Base-by-base conservation (phyloP, 2,888 invertebrate genomes). In the Microdon myrmicae region DNA sequence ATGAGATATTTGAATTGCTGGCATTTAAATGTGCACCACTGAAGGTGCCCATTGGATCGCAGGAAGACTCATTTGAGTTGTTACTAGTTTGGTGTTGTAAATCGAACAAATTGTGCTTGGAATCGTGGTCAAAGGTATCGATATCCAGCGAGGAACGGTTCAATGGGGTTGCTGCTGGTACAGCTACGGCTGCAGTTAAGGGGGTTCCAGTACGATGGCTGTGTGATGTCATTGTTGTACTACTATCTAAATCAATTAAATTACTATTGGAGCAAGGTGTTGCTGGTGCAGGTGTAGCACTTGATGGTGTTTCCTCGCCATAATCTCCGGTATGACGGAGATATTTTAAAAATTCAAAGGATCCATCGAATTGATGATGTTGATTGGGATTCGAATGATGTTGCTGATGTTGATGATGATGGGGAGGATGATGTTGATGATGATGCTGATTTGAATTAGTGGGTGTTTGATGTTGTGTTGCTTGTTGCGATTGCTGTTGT, bases 291-390 rank as follows among this genome's bases (percentile, higher is more conserved):
- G 34, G 43, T 12, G 60, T 59, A 3, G 56, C 41, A 28, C 58
- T 61, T 4, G 51, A 66, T 26, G 31, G 53, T 8, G 55, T 38
- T 45, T 68, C 69, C 25, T 69, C 71, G 31, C 61, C 73, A 51
- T 74, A 79, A 45, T 78, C 78, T 26, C 75, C 73, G 9, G 78
- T 74, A 67, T 79, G 78, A 8, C 79, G 75, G 56, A 78, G 73
- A 74, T 78, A 78, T 72, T 78, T 78, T 43, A 77, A 73, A 67
- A 78, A 78, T 70, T 79, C 78, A 68, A 79, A 79, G 60, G 79
- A 77, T 67, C 79, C 77, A 69, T 78, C 78, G 43, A 78, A 78
- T 43, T 78, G 77, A 41, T 75, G 78, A 12, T 60, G 31, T 22
- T 56, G 53, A 39, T 64, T 49, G 47, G 54, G 45, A 14, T 23